Conservation (phyloP, 1,140 invertebrate genomes). For the Lepidurus packardi region DNA sequence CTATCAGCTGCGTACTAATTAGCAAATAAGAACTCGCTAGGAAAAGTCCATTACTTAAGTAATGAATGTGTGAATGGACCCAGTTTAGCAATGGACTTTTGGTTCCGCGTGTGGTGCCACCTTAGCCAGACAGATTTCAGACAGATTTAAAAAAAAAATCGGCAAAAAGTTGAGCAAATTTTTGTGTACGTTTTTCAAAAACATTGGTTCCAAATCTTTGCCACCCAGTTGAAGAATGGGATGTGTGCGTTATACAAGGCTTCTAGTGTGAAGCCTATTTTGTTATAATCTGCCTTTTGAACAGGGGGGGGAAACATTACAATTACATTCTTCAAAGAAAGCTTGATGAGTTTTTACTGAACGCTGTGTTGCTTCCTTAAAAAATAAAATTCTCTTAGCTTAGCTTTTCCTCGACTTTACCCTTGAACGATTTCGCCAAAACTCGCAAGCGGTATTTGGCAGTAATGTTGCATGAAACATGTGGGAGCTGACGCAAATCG, state of each 20-base stretch:
- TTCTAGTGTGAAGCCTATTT: slow-evolving; percentile 15
- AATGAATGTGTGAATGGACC: slow-evolving; percentile 7
- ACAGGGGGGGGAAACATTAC: slow-evolving; percentile 9
- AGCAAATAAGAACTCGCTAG: slow-evolving; percentile 37
- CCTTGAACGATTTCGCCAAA: not conserved
- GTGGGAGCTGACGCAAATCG: not conserved
- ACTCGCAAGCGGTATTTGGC: not conserved
- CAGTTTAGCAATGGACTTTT: not conserved
- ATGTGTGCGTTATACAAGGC: slow-evolving; percentile 21
- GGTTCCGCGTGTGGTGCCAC: slow-evolving; percentile 15
- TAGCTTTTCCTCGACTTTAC: not conserved
- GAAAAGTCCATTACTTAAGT: slow-evolving; percentile 11
- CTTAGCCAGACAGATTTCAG: slow-evolving; percentile 18
- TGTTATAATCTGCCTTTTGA: slow-evolving; percentile 22
- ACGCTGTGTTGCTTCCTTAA: not conserved
- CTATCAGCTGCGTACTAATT: slow-evolving; percentile 95
- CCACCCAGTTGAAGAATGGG: not conserved
- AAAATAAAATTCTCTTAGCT: not conserved
- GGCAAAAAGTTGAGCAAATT: not conserved
- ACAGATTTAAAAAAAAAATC: not conserved
- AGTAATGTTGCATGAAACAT: not conserved
- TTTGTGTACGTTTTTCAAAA: slow-evolving; percentile 7
- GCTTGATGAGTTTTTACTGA: not conserved
- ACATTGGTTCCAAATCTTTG: slow-evolving; percentile 11
- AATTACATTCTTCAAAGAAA: slow-evolving; percentile 7